These are phyloP conservation scores for Trichonephila clavata DNA, from an alignment of 1,140 invertebrate species.

Conservation along the genomic window DNA sequence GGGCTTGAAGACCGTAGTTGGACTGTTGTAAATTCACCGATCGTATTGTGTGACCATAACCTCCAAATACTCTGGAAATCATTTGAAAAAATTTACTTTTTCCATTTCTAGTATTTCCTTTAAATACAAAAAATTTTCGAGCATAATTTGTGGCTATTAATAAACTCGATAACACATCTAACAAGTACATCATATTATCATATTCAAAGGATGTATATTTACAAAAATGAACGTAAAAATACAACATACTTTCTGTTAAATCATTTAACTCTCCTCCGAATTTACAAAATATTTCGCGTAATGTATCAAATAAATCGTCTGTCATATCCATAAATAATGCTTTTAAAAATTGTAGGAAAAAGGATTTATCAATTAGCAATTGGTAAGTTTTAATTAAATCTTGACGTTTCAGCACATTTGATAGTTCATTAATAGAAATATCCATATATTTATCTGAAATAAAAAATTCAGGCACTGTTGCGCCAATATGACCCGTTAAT, in stretches of 20 bases:
- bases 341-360: conserved; percentile 24
- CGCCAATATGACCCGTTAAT: not conserved
- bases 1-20: not conserved
- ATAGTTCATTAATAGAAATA: not conserved
- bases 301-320: conserved; percentile 7
- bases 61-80: conserved; percentile 8
- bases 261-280: not conserved
- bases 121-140: not conserved
- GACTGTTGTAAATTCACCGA: not conserved
- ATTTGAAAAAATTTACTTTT: conserved; percentile 54
- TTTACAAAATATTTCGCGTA: not conserved
- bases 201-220: conserved; percentile 34
- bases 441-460: not conserved
- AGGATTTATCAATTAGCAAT: not conserved
- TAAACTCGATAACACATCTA: conserved; percentile 6
- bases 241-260: not conserved
- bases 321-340: not conserved
- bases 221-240: conserved; percentile 38
- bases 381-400: not conserved
- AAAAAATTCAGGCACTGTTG: not conserved
- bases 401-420: not conserved
- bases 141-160: conserved; percentile 39
- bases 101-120: not conserved
- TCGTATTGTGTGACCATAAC: not conserved
- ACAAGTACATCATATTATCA: not conserved